Base-by-base conservation (phyloP, 1,140 invertebrate genomes). In the Ceratosolen fusciceps region DNA sequence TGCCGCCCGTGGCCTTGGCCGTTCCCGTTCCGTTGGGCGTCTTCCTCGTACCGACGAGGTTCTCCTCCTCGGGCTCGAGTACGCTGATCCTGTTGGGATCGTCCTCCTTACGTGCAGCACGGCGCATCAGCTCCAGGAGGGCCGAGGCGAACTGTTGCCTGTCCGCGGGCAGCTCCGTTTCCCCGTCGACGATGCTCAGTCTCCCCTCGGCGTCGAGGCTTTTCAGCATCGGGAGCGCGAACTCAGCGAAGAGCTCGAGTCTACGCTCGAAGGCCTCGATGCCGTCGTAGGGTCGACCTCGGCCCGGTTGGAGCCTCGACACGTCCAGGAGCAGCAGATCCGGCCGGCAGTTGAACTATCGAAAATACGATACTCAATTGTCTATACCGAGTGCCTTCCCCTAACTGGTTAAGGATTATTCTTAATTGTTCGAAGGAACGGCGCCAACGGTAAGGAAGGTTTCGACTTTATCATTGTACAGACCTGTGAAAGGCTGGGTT, bases 181-280 rank as follows among this genome's bases (percentile, higher is more conserved):
- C 95, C 0, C 95, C 95, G 84, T 96, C 95, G 14, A 96, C 93
- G 81, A 97, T 96, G 58, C 93, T 93, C 29, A 97, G 89, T 21
- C 96, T 92, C 85, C 93, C 93, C 73, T 95, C 93, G 78, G 93
- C 94, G 82, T 98, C 96, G 86, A 97, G 90, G 0, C 91, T 91
- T 88, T 97, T 97, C 29, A 97, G 91, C 93, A 96, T 96, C 1
- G 96, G 96, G 74, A 98, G 90, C 9, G 96, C 96, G 26, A 95
- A 92, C 84, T 97, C 94, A 1, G 96, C 92, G 88, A 97, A 98
- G 78, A 96, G 92, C 85, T 96, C 95, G 34, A 98, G 90, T 26
- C 96, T 91, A 80, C 94, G 93, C 26, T 95, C 90, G 84, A 97
- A 96, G 1, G 96, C 96, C 1, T 94, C 94, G 4, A 96, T 94